Percentiles rank a stretch among this genome's conserved stretches.
These are phyloP conservation scores for Hydra vulgaris DNA, from an alignment of 30 jellyfish, hydroid and myxozoan genomes.

Conservation along the genomic window DNA sequence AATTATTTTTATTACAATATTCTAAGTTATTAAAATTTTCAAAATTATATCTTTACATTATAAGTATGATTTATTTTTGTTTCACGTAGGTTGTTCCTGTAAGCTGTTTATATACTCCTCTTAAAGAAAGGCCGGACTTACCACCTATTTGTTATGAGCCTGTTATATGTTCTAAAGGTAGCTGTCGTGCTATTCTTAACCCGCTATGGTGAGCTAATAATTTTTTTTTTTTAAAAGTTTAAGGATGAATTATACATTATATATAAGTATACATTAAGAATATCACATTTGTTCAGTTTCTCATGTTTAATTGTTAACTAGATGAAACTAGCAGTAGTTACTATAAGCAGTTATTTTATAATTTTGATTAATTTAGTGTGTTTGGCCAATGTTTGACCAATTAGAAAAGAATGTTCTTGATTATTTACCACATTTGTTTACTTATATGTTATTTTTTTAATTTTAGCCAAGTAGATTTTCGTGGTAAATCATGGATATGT, in stretches of 20 bases:
- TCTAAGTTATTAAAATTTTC: too few species aligned
- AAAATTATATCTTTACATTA: too few species aligned
- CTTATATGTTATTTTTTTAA: too few species aligned
- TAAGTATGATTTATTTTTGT: too few species aligned
- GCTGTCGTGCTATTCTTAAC: constrained; percentile 91
- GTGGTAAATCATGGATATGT: constrained; percentile 97
- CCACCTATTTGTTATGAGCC: constrained; percentile 97
- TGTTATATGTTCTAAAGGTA: constrained; percentile 68
- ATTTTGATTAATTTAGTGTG: too few species aligned
- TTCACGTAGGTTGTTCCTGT: constrained; percentile 89
- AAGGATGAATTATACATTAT: not conserved
- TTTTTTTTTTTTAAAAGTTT: not conserved
- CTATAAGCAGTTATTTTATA: too few species aligned
- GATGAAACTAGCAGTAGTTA: too few species aligned
- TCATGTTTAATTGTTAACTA: too few species aligned
- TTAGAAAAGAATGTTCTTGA: too few species aligned
- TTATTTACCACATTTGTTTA: too few species aligned
- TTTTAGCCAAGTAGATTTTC: constrained; percentile 95
- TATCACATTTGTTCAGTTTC: not conserved
- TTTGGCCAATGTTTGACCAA: too few species aligned
- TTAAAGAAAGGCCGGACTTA: constrained; percentile 90
- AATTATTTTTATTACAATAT: too few species aligned
- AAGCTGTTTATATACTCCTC: constrained; percentile 98
- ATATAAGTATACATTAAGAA: not conserved
- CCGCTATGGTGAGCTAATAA: constrained; percentile 73